A percentile compares a stretch with the other conserved stretches of the same genome.
Evolutionary conservation across 2,113 vertebrate species (phyloP).

Genomic region (Sula dactylatra): DNA sequence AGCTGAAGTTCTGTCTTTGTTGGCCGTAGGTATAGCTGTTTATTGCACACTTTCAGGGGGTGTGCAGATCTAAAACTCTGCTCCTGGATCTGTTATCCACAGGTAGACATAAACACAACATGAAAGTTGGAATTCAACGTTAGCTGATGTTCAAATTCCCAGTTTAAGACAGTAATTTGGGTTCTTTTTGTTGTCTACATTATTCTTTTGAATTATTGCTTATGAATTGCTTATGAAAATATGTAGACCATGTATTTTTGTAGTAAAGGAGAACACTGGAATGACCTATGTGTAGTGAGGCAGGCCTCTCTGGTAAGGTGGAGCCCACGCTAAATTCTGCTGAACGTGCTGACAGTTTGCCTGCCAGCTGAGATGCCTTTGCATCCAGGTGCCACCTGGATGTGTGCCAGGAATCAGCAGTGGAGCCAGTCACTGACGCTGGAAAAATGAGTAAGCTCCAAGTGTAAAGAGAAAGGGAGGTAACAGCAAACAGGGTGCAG

Average conservation of each 20-base stretch:
- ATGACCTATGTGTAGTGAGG: not conserved
- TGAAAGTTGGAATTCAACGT: not conserved
- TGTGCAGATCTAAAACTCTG: not conserved
- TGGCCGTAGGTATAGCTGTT: not conserved
- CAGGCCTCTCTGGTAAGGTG: not conserved
- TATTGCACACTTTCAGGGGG: not conserved
- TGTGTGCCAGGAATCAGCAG: not conserved
- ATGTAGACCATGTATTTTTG: accelerated
- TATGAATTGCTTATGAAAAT: no score
- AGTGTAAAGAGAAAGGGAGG: not conserved
- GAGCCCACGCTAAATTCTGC: not conserved
- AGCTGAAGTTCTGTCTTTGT: not conserved
- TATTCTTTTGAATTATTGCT: not conserved
- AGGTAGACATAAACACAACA: not conserved
- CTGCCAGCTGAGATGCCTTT: not conserved
- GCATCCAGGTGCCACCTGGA: not conserved
- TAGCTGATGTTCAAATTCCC: not conserved
- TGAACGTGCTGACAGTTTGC: not conserved
- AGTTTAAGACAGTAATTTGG: not conserved
- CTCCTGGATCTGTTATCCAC: not conserved
- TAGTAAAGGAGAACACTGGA: not conserved
- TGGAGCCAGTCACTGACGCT: not conserved
- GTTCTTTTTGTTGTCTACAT: not conserved
- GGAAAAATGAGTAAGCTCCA: not conserved
- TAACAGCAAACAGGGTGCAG: not conserved